Base-by-base conservation (phyloP, 2,888 invertebrate species). In the Drosophila algonquin region DNA sequence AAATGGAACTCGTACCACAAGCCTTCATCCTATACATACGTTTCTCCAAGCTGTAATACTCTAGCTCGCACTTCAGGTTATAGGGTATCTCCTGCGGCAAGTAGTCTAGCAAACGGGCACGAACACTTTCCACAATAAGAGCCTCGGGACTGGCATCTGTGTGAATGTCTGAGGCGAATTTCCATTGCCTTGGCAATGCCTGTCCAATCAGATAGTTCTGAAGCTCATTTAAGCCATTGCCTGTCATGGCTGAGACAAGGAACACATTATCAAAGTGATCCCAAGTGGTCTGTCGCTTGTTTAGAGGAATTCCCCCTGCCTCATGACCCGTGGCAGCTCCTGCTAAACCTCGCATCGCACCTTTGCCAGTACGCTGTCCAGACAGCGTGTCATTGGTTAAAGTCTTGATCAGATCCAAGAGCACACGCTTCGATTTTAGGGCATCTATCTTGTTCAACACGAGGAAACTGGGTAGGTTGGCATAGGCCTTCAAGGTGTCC, bases 1-100 rank as follows among this genome's bases (percentile, higher is more conserved):
- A 40, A 14, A 40, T n/a, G 7, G 14, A 40, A 40, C 10, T 32
- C 3, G 1, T 12, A 24, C 3, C 10, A 32, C 32, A 14, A 5
- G 40, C 3, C 14, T n/a, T 2, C 2, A n/a, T 40, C 40, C 7
- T 40, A 7, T 40, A 40, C n/a, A 40, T 40, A 93, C 94, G 94
- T 74, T 94, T 94, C 35, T 94, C 93, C 57, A 93, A 93, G 77
- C 95, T 94, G 80, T 94, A 95, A 89, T 94, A 95, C 90, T 97
- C 96, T 16, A 97, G 89, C 55, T 93, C 87, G 8, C 95, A 93
- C 69, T 93, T 93, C 4, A 98, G 90, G 47, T 92, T 93, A 89
- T 99, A 99, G 0, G 99, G 99, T 50, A 99, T 94, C 93, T 98
- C 97, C 78, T 97, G 94, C 0, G 95, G 95, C 50, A 98, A 92